Evolutionary conservation across 2,797 vertebrate species (phyloP), one percentile per base, ranked within the genome.

Genomic region (Cynodonichthys magdalenae): DNA sequence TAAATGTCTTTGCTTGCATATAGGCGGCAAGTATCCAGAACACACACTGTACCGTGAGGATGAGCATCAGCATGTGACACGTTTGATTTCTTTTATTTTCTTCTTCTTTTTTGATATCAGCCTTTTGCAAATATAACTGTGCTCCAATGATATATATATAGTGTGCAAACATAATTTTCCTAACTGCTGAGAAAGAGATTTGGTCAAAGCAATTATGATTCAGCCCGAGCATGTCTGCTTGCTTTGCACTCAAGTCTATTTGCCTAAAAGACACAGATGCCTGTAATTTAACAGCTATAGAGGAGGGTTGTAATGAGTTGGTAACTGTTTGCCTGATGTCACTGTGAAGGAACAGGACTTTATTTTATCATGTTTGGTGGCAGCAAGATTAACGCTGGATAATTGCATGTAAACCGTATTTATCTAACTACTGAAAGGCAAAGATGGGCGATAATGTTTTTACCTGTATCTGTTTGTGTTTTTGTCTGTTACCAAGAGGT

Each of bases 211-310:
- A 78, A 83, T 89, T 86, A 85, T 77, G 81, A 84, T 85, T 56
- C 80, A 83, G 77, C 81, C 78, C 49, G 77, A 70, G 54, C 75
- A 75, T 64, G 75, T 83, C 63, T 73, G 78, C 79, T 84, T 84
- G 84, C 85, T 71, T 77, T 68, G 77, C 75, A 69, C 77, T 82
- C 74, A 58, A 60, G 53, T 74, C 75, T 83, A 63, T 88, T 88
- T 88, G 80, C 86, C 74, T 83, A 81, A 87, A 79, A 85, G 81
- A 83, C 89, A 86, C 81, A 89, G 89, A 90, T 86, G 84, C 83
- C 74, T 81, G 81, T 79, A 84, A 80, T 90, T 89, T 82, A 89
- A 74, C 75, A 70, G 87, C 80, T 67, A 83, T 80, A 76, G 78
- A 85, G 50, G 55, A 45, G 50, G 44, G 55, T 55, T 73, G 63